Evolutionary conservation across 2,113 vertebrate species (phyloP).

Genomic region (Pseudorhombus dupliciocellatus): DNA sequence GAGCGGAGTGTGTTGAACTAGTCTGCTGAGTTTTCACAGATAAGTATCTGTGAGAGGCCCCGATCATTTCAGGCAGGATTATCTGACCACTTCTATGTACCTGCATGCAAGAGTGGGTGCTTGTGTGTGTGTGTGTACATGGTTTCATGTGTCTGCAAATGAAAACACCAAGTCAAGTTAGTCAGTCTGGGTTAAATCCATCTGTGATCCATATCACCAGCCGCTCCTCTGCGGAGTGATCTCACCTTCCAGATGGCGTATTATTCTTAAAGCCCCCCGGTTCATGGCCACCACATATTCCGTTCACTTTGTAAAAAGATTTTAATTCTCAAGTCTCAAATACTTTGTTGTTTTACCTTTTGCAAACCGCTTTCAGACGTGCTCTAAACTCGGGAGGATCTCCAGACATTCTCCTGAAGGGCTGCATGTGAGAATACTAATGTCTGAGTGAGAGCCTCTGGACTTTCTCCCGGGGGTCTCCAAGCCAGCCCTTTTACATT

Average conservation of each 20-base stretch:
- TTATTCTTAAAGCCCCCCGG: constrained; percentile 41
- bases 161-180: constrained; percentile 12
- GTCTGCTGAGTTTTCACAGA: constrained; percentile 50
- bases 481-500: too few species aligned
- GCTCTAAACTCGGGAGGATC: too few species aligned
- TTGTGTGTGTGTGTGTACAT: background rate
- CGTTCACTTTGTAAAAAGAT: too few species aligned
- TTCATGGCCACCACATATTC: background rate
- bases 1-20: constrained; percentile 34
- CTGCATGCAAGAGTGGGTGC: background rate
- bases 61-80: constrained; percentile 35
- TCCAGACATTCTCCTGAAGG: too few species aligned
- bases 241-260: constrained; percentile 62
- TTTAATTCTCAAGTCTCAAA: too few species aligned
- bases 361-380: too few species aligned
- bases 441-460: too few species aligned
- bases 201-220: constrained; percentile 46
- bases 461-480: too few species aligned
- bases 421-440: too few species aligned
- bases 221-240: constrained; percentile 63
- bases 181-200: constrained; percentile 62
- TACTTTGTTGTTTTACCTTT: too few species aligned
- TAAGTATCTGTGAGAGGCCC: constrained; percentile 59
- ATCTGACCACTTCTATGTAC: constrained; percentile 24
- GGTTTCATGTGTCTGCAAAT: constrained; percentile 1